Evolutionary conservation across 1,140 invertebrate genomes (phyloP), one percentile per base, ranked within the genome.

Genomic region (Drosophila pandora): DNA sequence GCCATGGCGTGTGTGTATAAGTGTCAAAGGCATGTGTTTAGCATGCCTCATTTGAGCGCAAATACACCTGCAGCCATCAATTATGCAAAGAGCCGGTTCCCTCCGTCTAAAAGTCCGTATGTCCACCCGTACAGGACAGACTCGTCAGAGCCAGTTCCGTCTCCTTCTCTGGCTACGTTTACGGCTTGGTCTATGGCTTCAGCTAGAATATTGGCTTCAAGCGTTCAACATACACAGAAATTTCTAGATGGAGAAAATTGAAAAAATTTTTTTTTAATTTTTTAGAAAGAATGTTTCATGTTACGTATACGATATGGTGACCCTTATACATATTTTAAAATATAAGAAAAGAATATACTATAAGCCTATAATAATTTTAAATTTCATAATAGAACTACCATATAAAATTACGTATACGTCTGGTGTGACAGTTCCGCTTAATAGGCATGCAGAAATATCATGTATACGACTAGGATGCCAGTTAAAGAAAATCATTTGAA

Each of bases 51-150:
- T 88, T 88, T 88, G 79, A 88, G 79, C 67, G 63, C 79, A 88
- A 88, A 88, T 88, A 88, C 83, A 88, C 84, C 83, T 88, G 84
- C 83, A 88, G 84, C 83, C 84, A 88, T 88, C 84, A 88, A 88
- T 88, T 88, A 88, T 89, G 79, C 79, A 88, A 79, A 88, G 76
- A 88, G 79, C 79, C 71, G 56, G 48, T 56, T 48, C 43, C 67
- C 70, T 67, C 58, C 39, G 59, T 72, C 65, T 28, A 23, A 37
- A 37, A 41, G 39, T 54, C 69, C 28, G 48, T 41, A n/a, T n/a
- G 54, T 48, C 55, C 56, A 17, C 37, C 45, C 59, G 53, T 52
- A 57, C 45, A 22, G 25, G 39, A 60, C 37, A 28, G 25, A 9
- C 41, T 57, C 39, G 39, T 54, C 50, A 54, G 23, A 62, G 50